Percentiles rank a stretch among this genome's conserved stretches.
Evolutionary conservation across 2,888 invertebrate genomes (phyloP).

Genomic region (Pseudanteris insignis): DNA sequence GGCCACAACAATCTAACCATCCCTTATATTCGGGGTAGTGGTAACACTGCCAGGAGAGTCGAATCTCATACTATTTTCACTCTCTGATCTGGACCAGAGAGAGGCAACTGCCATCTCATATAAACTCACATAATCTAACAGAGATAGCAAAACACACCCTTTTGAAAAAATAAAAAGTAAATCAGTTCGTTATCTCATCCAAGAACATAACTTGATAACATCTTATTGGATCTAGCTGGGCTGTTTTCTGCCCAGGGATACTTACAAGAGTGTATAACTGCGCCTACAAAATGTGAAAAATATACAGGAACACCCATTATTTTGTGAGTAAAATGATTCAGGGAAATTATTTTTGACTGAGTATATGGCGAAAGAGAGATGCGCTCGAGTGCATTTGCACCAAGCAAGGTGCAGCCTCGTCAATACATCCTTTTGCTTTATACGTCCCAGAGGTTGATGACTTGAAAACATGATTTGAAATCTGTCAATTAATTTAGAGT

Average conservation of each 20-base stretch:
- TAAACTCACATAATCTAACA: conserved; percentile 3
- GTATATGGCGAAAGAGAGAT: background rate
- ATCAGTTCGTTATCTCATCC: conserved; percentile 23
- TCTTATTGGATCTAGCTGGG: conserved; percentile 10
- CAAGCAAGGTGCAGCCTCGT: conserved; percentile 22
- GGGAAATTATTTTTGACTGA: background rate
- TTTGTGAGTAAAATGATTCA: conserved; percentile 15
- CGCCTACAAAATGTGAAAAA: conserved; percentile 15
- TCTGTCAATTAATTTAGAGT: too few species aligned
- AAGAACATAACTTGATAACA: conserved; percentile 26
- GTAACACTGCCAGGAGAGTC: conserved; percentile 29
- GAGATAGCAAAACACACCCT: conserved; percentile 12
- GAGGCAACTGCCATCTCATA: conserved; percentile 3
- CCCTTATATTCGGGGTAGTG: conserved; percentile 19
- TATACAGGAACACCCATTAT: background rate
- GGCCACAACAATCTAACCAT: conserved; percentile 9
- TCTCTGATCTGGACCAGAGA: conserved; percentile 21
- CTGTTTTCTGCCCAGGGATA: background rate
- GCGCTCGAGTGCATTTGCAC: conserved; percentile 16
- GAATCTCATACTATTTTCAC: conserved; percentile 12
- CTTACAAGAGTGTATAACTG: background rate
- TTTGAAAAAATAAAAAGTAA: conserved; percentile 18
- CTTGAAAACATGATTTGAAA: conserved; percentile 12
- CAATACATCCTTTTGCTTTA: conserved; percentile 15
- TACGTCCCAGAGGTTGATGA: conserved; percentile 6